phyloP scores from a whole-genome alignment of 2,113 vertebrate genomes.

The Pituophis catenifer region DNA sequence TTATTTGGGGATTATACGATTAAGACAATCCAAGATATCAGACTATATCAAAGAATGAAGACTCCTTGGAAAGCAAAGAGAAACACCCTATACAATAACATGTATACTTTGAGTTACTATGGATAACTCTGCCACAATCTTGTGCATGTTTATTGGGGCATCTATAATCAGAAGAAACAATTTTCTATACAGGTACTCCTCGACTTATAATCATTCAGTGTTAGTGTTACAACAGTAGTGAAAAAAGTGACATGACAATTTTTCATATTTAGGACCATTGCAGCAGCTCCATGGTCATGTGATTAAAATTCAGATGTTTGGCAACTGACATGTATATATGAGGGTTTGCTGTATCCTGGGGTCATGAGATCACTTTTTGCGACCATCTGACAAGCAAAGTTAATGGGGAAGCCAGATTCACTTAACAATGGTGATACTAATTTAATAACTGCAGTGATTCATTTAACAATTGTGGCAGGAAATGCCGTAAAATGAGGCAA shows the following conservation, averaged over 20 bases:
- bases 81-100: neutral
- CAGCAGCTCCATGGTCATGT: too few species aligned
- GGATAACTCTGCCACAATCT: neutral
- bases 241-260: neutral
- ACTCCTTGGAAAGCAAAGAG: neutral
- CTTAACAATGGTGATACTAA: too few species aligned
- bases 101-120: neutral
- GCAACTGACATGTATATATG: neutral
- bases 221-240: neutral
- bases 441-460: too few species aligned
- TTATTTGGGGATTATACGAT: neutral
- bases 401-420: too few species aligned
- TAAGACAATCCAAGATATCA: neutral
- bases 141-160: neutral
- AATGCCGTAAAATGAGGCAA: too few species aligned
- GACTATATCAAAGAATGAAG: neutral
- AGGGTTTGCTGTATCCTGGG: neutral
- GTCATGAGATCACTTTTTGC: too few species aligned
- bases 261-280: neutral
- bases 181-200: neutral
- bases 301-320: neutral
- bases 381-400: too few species aligned
- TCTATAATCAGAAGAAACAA: neutral
- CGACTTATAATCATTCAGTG: neutral
- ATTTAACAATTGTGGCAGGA: too few species aligned